Evolutionary conservation across 1,140 invertebrate genomes (phyloP).

Genomic region (Musca vetustissima): DNA sequence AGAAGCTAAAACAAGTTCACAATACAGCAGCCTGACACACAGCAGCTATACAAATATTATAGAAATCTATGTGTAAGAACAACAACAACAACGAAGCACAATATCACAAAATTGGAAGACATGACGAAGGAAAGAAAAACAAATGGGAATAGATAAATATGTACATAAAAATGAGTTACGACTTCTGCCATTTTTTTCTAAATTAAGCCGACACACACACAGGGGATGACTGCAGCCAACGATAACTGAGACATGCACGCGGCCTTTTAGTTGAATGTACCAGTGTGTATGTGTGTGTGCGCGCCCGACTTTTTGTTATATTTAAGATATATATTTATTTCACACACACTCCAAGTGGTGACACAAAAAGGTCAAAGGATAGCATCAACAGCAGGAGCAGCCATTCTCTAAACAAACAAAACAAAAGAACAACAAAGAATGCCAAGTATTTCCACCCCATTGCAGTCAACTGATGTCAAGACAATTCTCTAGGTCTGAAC

Average conservation of each 20-base stretch:
- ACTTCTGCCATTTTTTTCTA: constrained; percentile 50
- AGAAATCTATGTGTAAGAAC: background rate
- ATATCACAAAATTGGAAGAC: constrained; percentile 21
- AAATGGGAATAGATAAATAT: constrained; percentile 39
- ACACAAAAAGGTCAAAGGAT: constrained; percentile 47
- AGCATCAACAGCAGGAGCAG: constrained; percentile 16
- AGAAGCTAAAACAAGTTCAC: background rate
- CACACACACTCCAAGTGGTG: constrained; percentile 32
- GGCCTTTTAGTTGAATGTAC: too few species aligned
- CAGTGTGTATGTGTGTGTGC: too few species aligned
- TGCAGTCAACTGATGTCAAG: background rate
- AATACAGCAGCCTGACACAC: background rate
- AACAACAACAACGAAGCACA: background rate
- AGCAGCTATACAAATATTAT: constrained; percentile 1
- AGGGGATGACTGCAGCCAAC: background rate
- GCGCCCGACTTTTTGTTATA: background rate
- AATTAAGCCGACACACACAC: constrained; percentile 14
- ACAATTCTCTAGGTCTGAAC: constrained; percentile 4
- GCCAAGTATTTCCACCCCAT: constrained; percentile 41
- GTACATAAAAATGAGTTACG: constrained; percentile 56
- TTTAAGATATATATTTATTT: background rate
- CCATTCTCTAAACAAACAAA: constrained; percentile 6
- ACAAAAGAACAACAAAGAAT: constrained; percentile 8
- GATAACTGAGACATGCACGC: background rate
- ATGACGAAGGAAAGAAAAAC: constrained; percentile 25